These are phyloP conservation scores for Alitta virens DNA, from an alignment of 2,888 invertebrate genomes.

Conservation along the genomic window DNA sequence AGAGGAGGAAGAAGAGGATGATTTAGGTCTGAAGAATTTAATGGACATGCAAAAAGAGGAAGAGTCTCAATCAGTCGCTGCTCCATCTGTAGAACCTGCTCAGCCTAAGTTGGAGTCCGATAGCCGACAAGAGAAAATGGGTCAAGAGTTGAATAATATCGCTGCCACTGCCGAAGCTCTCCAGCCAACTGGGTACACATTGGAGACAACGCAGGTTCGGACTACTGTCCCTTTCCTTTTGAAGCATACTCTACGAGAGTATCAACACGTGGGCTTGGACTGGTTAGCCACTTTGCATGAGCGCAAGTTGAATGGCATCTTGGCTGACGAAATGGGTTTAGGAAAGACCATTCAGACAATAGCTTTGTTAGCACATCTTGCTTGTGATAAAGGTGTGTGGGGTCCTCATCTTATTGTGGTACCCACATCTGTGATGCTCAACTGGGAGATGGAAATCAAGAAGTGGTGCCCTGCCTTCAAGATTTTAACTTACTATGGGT, in stretches of 20 bases:
- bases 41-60: background rate
- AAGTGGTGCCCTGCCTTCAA: constrained; percentile 99
- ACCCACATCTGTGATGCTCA: constrained; percentile 98
- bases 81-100: constrained; percentile 6
- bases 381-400: constrained; percentile 70
- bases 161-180: constrained; percentile 92
- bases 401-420: constrained; percentile 98
- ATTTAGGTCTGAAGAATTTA: background rate
- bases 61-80: background rate
- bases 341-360: constrained; percentile 97
- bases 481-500: constrained; percentile 96
- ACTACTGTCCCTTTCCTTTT: constrained; percentile 91
- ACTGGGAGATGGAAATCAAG: constrained; percentile 99
- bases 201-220: constrained; percentile 89
- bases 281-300: constrained; percentile 85
- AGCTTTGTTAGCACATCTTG: constrained; percentile 90
- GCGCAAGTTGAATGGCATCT: constrained; percentile 87
- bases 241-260: constrained; percentile 86
- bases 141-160: constrained; percentile 78
- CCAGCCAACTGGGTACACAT: constrained; percentile 96
- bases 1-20: constrained; percentile 36
- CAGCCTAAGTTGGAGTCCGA: background rate
- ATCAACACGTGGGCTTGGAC: constrained; percentile 98
- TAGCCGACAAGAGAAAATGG: constrained; percentile 23
- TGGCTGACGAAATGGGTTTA: constrained; percentile 99